Evolutionary conservation across 2,797 vertebrate genomes (phyloP).

Genomic region (Siniperca undulata): DNA sequence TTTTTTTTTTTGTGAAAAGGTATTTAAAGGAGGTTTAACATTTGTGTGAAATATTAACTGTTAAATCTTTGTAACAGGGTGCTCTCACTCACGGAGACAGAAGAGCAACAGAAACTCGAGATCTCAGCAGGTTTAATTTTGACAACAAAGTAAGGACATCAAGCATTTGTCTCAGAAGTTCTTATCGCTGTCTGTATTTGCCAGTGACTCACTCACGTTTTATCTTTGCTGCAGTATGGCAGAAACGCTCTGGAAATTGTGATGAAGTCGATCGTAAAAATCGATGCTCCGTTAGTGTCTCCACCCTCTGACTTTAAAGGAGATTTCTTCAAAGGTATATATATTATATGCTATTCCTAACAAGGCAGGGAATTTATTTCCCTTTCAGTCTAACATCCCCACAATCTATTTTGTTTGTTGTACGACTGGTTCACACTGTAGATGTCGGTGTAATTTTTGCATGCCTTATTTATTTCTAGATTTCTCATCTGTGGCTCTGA

Average conservation of each 20-base stretch:
- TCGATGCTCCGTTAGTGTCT: conserved; percentile 93
- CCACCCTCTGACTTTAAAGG: conserved; percentile 94
- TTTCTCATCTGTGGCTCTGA: not conserved
- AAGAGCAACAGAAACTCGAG: conserved; percentile 97
- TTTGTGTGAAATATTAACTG: not conserved
- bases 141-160: conserved; percentile 93
- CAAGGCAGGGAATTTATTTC: not conserved
- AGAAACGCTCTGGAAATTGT: conserved; percentile 98
- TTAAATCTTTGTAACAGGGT: conserved; percentile 84
- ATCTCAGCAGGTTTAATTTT: conserved; percentile 98
- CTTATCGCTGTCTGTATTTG: accelerated
- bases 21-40: not conserved
- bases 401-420: not conserved
- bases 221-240: conserved; percentile 89
- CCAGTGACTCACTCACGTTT: conserved; percentile 20
- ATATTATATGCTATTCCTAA: not conserved
- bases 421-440: not conserved
- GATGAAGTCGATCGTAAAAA: conserved; percentile 98
- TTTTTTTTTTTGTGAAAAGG: not conserved
- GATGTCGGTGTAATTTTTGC: not conserved
- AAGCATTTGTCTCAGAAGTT: not conserved
- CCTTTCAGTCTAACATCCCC: not conserved
- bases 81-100: conserved; percentile 98
- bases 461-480: not conserved
- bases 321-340: conserved; percentile 97